A percentile compares a stretch with the other conserved stretches of the same genome.
phyloP scores from a whole-genome alignment of 2,113 vertebrate genomes.

The Amblyornis subalaris region DNA sequence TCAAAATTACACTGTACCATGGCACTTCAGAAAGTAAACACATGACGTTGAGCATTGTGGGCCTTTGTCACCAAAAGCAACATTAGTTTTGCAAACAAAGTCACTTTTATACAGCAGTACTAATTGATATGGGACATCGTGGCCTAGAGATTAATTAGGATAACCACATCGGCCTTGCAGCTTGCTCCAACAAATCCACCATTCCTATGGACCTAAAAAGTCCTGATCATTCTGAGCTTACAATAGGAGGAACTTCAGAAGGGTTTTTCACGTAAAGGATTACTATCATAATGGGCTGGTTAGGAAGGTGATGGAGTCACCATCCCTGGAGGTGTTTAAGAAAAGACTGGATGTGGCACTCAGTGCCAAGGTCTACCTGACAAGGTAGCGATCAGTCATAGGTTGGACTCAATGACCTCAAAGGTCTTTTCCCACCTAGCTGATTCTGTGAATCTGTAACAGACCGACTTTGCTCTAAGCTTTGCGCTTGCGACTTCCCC shows the following conservation, averaged over 20 bases:
- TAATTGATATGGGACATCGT: fast-evolving
- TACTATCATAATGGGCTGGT: not conserved
- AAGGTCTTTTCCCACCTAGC: too few relatives aligned
- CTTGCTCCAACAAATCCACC: not conserved
- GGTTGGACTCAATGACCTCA: too few relatives aligned
- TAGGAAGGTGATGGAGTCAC: not conserved
- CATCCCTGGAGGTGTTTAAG: not conserved
- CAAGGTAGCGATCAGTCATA: too few relatives aligned
- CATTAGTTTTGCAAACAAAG: not conserved
- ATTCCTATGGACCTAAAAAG: fast-evolving
- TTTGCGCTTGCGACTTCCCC: fast-evolving
- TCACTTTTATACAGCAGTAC: fast-evolving
- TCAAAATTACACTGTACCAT: fast-evolving
- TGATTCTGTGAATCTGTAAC: not conserved
- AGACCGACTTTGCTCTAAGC: fast-evolving
- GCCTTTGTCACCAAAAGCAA: too few relatives aligned
- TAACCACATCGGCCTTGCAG: fast-evolving
- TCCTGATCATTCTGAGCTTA: not conserved
- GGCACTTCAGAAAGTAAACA: not conserved
- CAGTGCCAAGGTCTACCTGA: not conserved
- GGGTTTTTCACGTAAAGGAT: not conserved
- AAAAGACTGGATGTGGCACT: not conserved
- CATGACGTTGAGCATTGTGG: fast-evolving
- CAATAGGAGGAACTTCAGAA: not conserved
- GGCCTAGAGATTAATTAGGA: fast-evolving